These are phyloP conservation scores for Harpagoxenus sublaevis DNA, from an alignment of 2,888 invertebrate genomes.

Conservation along the genomic window DNA sequence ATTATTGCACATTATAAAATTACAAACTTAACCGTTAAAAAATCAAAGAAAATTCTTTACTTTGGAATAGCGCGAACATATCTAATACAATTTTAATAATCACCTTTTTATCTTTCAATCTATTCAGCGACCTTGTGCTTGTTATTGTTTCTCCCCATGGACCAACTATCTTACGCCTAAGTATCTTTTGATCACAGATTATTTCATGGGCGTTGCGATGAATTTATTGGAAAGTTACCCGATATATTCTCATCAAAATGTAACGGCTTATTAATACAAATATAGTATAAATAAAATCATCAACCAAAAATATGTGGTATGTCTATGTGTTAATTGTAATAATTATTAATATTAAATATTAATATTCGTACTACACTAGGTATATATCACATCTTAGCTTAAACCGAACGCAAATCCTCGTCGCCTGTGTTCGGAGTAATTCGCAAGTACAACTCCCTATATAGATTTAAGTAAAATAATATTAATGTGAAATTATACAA, in stretches of 20 bases:
- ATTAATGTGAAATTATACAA: not conserved
- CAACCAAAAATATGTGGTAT: slow-evolving; percentile 40
- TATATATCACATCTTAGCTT: slow-evolving; percentile 32
- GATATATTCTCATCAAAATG: slow-evolving; percentile 14
- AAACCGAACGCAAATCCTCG: slow-evolving; percentile 8
- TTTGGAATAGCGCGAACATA: not conserved
- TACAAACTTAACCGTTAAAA: not conserved
- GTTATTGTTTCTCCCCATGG: slow-evolving; percentile 17
- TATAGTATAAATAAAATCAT: slow-evolving; percentile 47
- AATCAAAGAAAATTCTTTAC: not conserved
- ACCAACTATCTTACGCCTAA: slow-evolving; percentile 23
- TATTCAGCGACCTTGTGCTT: not conserved
- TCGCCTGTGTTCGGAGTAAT: slow-evolving; percentile 6
- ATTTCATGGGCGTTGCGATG: slow-evolving; percentile 20
- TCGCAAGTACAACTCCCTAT: slow-evolving; percentile 37
- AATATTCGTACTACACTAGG: slow-evolving; percentile 34
- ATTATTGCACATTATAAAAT: not conserved
- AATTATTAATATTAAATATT: slow-evolving; percentile 37
- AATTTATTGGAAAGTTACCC: slow-evolving; percentile 37
- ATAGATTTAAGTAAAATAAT: slow-evolving; percentile 42
- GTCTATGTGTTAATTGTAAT: slow-evolving; percentile 43
- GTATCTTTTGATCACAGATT: slow-evolving; percentile 47
- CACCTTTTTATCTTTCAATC: not conserved
- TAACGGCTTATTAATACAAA: slow-evolving; percentile 22
- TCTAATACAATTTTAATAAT: not conserved